Evolutionary conservation across 2,113 vertebrate genomes (phyloP).

Genomic region (Cheilinus undulatus): DNA sequence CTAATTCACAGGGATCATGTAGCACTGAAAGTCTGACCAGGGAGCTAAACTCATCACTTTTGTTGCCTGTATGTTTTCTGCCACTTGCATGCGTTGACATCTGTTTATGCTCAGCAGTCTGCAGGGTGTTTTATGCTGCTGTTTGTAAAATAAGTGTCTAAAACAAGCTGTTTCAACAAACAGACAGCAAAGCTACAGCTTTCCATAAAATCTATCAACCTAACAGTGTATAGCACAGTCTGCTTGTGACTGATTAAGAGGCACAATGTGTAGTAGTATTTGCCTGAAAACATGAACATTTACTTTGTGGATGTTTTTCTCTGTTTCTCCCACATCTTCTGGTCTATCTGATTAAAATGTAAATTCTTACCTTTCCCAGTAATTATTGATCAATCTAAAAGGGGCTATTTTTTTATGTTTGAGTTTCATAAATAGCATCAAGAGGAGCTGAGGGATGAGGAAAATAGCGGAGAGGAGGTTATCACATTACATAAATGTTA

Average conservation of each 20-base stretch:
- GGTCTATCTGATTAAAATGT: not conserved
- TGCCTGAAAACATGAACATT: not conserved
- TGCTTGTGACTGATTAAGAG: constrained; percentile 12
- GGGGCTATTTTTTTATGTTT: not conserved
- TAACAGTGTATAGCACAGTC: not conserved
- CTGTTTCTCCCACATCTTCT: not conserved
- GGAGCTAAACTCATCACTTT: constrained; percentile 17
- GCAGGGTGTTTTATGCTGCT: constrained; percentile 5
- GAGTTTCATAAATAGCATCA: constrained; percentile 1
- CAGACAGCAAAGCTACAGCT: constrained; percentile 9
- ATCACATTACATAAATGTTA: not conserved
- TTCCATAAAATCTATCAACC: constrained; percentile 40
- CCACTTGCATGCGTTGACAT: not conserved
- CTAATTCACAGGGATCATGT: constrained; percentile 16
- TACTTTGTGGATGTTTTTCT: not conserved
- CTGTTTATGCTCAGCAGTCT: constrained; percentile 1
- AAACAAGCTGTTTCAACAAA: constrained; percentile 16
- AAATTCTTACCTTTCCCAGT: not conserved
- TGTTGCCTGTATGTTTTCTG: constrained; percentile 14
- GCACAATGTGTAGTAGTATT: too few species aligned
- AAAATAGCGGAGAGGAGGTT: constrained; percentile 3
- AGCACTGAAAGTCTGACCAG: constrained; percentile 8
- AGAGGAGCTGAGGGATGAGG: not conserved
- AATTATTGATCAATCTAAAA: not conserved
- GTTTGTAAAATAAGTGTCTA: constrained; percentile 19